These are phyloP conservation scores for Camponotus vicinus DNA, from an alignment of 1,140 invertebrate genomes.

Conservation along the genomic window DNA sequence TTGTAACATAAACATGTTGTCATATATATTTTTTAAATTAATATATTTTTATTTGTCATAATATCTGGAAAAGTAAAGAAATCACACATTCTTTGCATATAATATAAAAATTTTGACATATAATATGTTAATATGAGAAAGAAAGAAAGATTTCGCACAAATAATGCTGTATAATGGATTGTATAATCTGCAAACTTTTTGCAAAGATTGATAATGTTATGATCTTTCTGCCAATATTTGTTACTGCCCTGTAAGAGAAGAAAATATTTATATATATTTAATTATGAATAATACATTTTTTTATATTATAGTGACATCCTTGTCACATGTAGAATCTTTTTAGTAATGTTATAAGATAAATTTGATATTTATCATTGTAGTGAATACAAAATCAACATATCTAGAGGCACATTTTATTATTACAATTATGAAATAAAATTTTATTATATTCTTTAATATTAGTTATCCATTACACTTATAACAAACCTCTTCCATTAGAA, in stretches of 20 bases:
- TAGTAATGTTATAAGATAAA: conserved; percentile 45
- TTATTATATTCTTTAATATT: conserved; percentile 41
- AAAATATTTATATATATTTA: conserved; percentile 13
- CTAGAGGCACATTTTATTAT: conserved; percentile 45
- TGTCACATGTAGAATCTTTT: conserved; percentile 26
- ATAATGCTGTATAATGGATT: conserved; percentile 36
- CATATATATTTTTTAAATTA: not conserved
- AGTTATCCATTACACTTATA: not conserved
- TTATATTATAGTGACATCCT: conserved; percentile 11
- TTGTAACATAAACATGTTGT: not conserved
- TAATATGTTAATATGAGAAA: not conserved
- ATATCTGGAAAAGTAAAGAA: not conserved
- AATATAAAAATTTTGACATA: conserved; percentile 4
- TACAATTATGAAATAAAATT: conserved; percentile 51
- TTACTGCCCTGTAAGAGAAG: conserved; percentile 34
- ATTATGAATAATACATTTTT: conserved; percentile 18
- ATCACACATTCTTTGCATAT: not conserved
- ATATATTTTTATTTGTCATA: not conserved
- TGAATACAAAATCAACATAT: conserved; percentile 41
- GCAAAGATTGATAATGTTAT: conserved; percentile 14
- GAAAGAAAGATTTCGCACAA: conserved; percentile 18
- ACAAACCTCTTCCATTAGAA: no score
- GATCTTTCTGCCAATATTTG: conserved; percentile 46
- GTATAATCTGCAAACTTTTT: conserved; percentile 32
- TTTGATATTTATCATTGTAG: conserved; percentile 39